Conservation (phyloP, 2,888 invertebrate genomes). For the Phoenoteleia sp. region DNA sequence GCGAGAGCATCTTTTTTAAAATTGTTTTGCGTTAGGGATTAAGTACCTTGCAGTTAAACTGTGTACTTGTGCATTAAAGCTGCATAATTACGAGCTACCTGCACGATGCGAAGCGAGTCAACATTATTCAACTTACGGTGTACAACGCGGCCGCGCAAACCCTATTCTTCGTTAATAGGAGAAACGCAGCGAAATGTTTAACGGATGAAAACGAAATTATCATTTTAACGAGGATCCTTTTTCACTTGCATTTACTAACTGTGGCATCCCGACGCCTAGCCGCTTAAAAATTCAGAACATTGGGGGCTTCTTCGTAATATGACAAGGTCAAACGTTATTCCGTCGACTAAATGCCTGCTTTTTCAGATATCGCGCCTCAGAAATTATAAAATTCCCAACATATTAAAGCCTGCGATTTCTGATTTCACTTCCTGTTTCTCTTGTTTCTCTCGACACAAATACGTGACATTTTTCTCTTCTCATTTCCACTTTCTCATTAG, state of each 20-base stretch:
- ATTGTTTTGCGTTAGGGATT: slow-evolving; percentile 38
- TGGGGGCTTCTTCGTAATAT: background rate
- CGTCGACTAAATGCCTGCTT: background rate
- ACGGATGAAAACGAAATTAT: slow-evolving; percentile 58
- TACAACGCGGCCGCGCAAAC: slow-evolving; percentile 15
- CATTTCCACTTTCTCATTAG: background rate
- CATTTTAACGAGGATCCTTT: slow-evolving; percentile 49
- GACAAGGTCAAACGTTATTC: background rate
- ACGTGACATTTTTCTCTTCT: slow-evolving; percentile 3
- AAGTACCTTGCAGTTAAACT: slow-evolving; percentile 49
- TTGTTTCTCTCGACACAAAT: background rate
- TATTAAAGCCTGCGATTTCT: background rate
- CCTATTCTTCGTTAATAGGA: slow-evolving; percentile 35
- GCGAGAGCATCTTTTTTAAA: background rate
- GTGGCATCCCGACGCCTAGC: slow-evolving; percentile 1
- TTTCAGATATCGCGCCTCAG: background rate
- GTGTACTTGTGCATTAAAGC: slow-evolving; percentile 51
- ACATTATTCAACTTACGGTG: slow-evolving; percentile 50
- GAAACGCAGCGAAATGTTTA: slow-evolving; percentile 48
- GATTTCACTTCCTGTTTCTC: background rate
- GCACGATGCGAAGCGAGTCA: slow-evolving; percentile 31
- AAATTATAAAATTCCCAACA: background rate
- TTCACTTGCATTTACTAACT: slow-evolving; percentile 16
- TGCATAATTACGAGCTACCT: slow-evolving; percentile 49
- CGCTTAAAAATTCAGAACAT: slow-evolving; percentile 21